Evolutionary conservation across 1,140 invertebrate species (phyloP).

Genomic region (Wiebesia pumilae): DNA sequence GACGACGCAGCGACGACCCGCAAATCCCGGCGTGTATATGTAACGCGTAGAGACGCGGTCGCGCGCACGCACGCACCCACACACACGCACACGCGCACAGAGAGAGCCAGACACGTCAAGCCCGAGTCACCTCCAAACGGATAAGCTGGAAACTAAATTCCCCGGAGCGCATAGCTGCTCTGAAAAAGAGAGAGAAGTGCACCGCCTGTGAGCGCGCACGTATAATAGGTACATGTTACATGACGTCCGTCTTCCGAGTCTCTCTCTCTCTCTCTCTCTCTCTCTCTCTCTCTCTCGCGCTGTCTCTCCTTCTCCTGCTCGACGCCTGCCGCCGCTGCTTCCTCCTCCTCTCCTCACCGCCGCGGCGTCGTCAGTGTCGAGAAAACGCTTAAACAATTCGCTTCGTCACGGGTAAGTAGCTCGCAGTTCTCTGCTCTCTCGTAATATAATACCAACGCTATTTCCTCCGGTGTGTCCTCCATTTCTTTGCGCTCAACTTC

Average conservation of each 20-base stretch:
- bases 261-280: slow-evolving; percentile 28
- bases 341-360: slow-evolving; percentile 28
- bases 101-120: not conserved
- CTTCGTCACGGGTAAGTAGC: slow-evolving; percentile 63
- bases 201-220: slow-evolving; percentile 53
- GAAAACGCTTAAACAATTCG: slow-evolving; percentile 51
- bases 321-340: slow-evolving; percentile 18
- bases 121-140: slow-evolving; percentile 47
- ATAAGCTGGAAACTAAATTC: slow-evolving; percentile 53
- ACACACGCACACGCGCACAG: no score
- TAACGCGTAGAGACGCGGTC: not conserved
- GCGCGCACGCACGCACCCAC: not conserved
- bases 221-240: slow-evolving; percentile 55
- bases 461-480: slow-evolving; percentile 21
- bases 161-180: not conserved
- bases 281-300: slow-evolving; percentile 26
- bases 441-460: slow-evolving; percentile 26
- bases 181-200: slow-evolving; percentile 39
- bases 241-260: slow-evolving; percentile 32
- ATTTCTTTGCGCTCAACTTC: slow-evolving; percentile 27
- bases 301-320: slow-evolving; percentile 20
- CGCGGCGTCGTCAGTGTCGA: slow-evolving; percentile 56
- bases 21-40: not conserved
- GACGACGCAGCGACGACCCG: no score
- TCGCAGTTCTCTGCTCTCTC: slow-evolving; percentile 56